Evolutionary conservation across 2,888 invertebrate genomes (phyloP).

Genomic region (Drosophila sordidula): DNA sequence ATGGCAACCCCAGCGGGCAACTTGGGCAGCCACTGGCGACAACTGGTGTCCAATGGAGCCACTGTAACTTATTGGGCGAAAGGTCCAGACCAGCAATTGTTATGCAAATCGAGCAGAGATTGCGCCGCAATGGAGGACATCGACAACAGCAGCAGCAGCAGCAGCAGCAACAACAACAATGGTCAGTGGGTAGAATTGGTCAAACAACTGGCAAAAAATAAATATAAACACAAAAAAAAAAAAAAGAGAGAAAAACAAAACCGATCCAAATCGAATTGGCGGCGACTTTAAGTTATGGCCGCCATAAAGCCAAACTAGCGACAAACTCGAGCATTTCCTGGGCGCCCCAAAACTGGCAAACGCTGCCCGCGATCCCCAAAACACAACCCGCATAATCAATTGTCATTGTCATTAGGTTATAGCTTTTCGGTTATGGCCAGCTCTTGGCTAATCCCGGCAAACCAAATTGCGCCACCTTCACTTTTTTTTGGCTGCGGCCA

Average conservation of each 20-base stretch:
- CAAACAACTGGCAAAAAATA: slow-evolving; percentile 55
- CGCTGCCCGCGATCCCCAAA: slow-evolving; percentile 1
- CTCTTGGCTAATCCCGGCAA: slow-evolving; percentile 50
- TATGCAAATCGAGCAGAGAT: slow-evolving; percentile 76
- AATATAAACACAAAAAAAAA: too few relatives aligned
- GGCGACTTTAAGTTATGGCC: slow-evolving; percentile 67
- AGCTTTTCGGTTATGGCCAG: slow-evolving; percentile 13
- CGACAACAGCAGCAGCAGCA: slow-evolving; percentile 32
- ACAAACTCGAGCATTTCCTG: slow-evolving; percentile 61
- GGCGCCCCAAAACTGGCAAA: slow-evolving; percentile 39
- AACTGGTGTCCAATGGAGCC: slow-evolving; percentile 23
- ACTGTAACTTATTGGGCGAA: slow-evolving; percentile 69
- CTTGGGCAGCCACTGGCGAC: slow-evolving; percentile 12
- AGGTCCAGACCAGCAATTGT: slow-evolving; percentile 72
- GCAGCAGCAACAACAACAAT: slow-evolving; percentile 48
- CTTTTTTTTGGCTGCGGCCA: slow-evolving; percentile 44
- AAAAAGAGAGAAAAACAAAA: neutral
- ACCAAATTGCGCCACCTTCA: slow-evolving; percentile 69
- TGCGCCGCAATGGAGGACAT: slow-evolving; percentile 41
- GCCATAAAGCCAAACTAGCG: slow-evolving; percentile 61
- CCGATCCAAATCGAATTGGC: slow-evolving; percentile 63
- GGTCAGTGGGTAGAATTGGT: slow-evolving; percentile 70
- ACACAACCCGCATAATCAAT: slow-evolving; percentile 68
- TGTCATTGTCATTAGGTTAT: slow-evolving; percentile 75
- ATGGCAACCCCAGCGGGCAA: slow-evolving; percentile 38